Evolutionary conservation across 1,140 invertebrate species (phyloP).

Genomic region (Lepidurus apus): DNA sequence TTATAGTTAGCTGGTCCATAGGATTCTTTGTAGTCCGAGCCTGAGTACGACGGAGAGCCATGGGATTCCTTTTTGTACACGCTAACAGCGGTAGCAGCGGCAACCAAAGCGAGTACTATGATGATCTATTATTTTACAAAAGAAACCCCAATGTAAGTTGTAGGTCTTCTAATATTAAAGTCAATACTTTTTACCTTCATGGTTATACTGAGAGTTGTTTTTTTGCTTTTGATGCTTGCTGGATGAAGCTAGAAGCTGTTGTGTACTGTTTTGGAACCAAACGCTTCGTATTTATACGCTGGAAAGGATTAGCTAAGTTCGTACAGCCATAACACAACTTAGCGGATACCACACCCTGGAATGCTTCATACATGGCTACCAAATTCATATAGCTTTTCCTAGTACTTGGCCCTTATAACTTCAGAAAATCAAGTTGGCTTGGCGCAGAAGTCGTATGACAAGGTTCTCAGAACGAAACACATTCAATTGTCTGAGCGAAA

Average conservation of each 20-base stretch:
- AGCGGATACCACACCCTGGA: background rate
- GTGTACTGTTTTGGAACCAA: background rate
- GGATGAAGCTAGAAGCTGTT: background rate
- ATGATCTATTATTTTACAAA: background rate
- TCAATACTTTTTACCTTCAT: background rate
- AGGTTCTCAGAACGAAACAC: too few relatives aligned
- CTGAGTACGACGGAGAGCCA: background rate
- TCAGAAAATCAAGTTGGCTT: too few relatives aligned
- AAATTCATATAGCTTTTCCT: too few relatives aligned
- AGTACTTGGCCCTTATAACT: too few relatives aligned
- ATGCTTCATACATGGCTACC: too few relatives aligned
- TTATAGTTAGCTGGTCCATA: conserved; percentile 35
- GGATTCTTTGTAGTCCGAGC: conserved; percentile 23
- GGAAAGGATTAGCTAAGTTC: background rate
- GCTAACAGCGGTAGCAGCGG: background rate
- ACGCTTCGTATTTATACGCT: background rate
- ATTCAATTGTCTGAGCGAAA: too few relatives aligned
- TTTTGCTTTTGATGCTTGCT: background rate
- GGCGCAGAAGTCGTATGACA: too few relatives aligned
- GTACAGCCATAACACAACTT: background rate
- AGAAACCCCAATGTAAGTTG: background rate
- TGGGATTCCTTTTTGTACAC: background rate
- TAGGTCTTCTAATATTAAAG: too few relatives aligned
- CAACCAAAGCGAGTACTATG: background rate
- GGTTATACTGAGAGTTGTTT: background rate